Evolutionary conservation across 1,140 invertebrate genomes (phyloP), one percentile per base, ranked within the genome.

Genomic region (Zaprionus gabonicus): DNA sequence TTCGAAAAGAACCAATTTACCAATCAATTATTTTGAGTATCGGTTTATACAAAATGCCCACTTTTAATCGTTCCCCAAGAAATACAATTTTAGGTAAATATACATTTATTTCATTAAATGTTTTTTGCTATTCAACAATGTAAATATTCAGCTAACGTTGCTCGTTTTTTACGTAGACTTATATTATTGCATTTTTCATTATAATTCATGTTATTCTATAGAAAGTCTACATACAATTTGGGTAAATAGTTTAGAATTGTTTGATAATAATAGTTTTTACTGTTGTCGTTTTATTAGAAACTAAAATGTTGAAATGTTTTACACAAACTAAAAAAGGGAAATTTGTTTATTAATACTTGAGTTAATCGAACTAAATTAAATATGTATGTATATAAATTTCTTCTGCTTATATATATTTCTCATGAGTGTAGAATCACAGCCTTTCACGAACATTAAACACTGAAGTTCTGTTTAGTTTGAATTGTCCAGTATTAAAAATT

Each of bases 401-500:
- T 71, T 58, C 31, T 58, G 38, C 67, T 65, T 81, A 81, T 85
- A 64, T 71, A 71, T 87, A 80, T 88, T 77, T 84, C 90, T 86
- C 80, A 91, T 91, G 86, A 91, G 86, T 91, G 86, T 91, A 91
- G 80, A 91, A 91, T 91, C 86, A 91, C 86, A 91, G 86, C 87
- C 86, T 86, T 86, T 91, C 71, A 78, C 66, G 75, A 84, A 88
- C 58, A 74, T 44, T 72, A 71, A 86, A 67, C 86, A 79, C 53
- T 71, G 46, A 31, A 59, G 81, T 78, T 78, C 74, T 75, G 68
- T 88, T 83, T 74, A 70, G 67, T 87, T 87, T 82, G 71, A 87
- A 87, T 87, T 87, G 81, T 87, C 84, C 87, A 87, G 84, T 88
- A 84, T 77, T 66, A 36, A 66, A 77, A 76, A 53, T 46, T 57